Evolutionary conservation across 30 jellyfish, hydroid and myxozoan species (phyloP), one percentile per base, ranked within the genome.

Genomic region (Aurelia sp.): DNA sequence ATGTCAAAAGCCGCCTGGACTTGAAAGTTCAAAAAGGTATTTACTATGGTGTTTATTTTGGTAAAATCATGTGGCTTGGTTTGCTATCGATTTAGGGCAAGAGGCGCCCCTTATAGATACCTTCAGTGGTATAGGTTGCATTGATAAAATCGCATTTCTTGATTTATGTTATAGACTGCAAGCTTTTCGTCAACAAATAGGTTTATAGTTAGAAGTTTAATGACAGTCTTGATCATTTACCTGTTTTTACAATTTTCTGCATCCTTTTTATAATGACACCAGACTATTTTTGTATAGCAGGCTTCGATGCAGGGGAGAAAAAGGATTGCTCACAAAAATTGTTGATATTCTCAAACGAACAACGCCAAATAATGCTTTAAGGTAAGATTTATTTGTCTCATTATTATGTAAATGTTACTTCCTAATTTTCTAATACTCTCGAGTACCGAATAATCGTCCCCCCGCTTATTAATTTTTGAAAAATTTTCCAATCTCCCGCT

Each of bases 261-360:
- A 17, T 11, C 41, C 33, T 59, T 59, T n/a, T 59, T 12, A 59
- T 59, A 18, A 59, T 59, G 69, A 59, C 23, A 59, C 23, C 33
- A 5, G 15, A 15, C 10, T 18, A 31, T 16, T 37, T 21, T n/a
- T 27, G 41, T 86, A 13, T 37, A 76, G 94, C 78, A 90, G 90
- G 77, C 74, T 75, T 12, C 81, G 97, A 62, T 95, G 99, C 48
- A 73, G 93, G 15, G 99, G 99, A 10, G 91, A 94, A 50, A 86
- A 86, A 63, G 99, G 99, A 4, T 79, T 95, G 70, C 88, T 95
- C 70, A 62, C 98, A 5, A 95, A 95, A 73, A 90, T 95, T 13
- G 73, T 95, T 16, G 95, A 90, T 40, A 85, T 86, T 18, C 69
- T 95, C 74, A 95, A 90, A 74, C 30, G 74, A 58, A 89, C 97